Evolutionary conservation across 2,888 invertebrate genomes (phyloP).

Genomic region (Baccha elongata): DNA sequence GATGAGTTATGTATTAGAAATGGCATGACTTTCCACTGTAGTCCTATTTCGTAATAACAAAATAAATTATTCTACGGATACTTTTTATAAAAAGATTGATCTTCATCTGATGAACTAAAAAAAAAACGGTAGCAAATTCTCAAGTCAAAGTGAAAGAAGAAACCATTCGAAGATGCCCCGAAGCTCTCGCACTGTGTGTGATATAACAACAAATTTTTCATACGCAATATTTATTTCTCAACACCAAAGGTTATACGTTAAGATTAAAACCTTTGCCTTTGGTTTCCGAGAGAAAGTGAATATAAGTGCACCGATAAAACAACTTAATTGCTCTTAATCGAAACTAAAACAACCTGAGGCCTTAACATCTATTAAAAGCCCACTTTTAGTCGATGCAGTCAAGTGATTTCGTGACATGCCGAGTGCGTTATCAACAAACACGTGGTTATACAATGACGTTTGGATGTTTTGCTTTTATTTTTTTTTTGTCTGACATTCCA

Average conservation of each 20-base stretch:
- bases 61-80: too few relatives aligned
- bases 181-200: background rate
- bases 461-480: constrained; percentile 11
- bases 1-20: too few relatives aligned
- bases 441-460: constrained; percentile 31
- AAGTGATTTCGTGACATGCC: constrained; percentile 51
- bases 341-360: constrained; percentile 22
- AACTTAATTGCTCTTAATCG: constrained; percentile 49
- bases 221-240: constrained; percentile 1
- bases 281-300: background rate
- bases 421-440: constrained; percentile 29
- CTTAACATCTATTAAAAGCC: constrained; percentile 20
- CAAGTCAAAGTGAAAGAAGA: background rate
- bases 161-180: background rate
- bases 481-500: constrained; percentile 47
- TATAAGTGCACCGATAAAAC: constrained; percentile 29
- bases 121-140: background rate
- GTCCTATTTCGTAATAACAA: too few relatives aligned
- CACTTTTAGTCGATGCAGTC: background rate
- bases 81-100: too few relatives aligned
- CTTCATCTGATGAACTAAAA: background rate
- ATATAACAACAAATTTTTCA: background rate
- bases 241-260: background rate
- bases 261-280: background rate
- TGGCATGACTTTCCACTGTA: too few relatives aligned